Conservation (phyloP, 1,140 invertebrate genomes). For the Heliconius hewitsoni region DNA sequence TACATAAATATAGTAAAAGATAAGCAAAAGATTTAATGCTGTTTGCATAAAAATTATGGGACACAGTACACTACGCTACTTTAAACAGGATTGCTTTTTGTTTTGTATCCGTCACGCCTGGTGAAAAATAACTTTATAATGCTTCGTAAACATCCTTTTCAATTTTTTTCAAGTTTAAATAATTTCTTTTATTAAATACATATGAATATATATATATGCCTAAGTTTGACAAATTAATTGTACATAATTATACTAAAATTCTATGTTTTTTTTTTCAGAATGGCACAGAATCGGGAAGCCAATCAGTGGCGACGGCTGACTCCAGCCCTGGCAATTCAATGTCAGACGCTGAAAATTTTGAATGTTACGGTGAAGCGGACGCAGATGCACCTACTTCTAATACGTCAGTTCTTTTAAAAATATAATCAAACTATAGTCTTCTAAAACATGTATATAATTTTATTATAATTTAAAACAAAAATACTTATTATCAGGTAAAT, state of each 20-base stretch:
- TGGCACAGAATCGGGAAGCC: conserved; percentile 55
- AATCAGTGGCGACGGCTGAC: conserved; percentile 59
- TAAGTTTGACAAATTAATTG: background rate
- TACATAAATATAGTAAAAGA: too few relatives aligned
- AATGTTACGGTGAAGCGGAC: conserved; percentile 77
- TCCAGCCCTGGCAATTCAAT: conserved; percentile 78
- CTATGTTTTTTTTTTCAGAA: conserved; percentile 52
- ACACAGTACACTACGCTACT: background rate
- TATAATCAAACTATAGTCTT: too few relatives aligned
- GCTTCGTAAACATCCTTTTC: background rate
- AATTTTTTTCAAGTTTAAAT: background rate
- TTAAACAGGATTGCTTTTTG: background rate
- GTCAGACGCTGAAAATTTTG: conserved; percentile 80
- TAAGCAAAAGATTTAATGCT: background rate
- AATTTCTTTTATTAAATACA: too few relatives aligned
- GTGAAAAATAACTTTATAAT: background rate
- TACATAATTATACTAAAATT: background rate
- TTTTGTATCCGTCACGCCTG: background rate
- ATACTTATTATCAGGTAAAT: too few relatives aligned
- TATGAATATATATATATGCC: too few relatives aligned
- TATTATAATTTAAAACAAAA: too few relatives aligned
- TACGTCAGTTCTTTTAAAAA: conserved; percentile 53
- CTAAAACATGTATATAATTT: too few relatives aligned
- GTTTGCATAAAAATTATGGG: background rate
- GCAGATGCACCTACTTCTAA: conserved; percentile 60